Evolutionary conservation across 2,113 vertebrate species (phyloP), one percentile per base, ranked within the genome.

Genomic region (Chaetodon trifascialis): DNA sequence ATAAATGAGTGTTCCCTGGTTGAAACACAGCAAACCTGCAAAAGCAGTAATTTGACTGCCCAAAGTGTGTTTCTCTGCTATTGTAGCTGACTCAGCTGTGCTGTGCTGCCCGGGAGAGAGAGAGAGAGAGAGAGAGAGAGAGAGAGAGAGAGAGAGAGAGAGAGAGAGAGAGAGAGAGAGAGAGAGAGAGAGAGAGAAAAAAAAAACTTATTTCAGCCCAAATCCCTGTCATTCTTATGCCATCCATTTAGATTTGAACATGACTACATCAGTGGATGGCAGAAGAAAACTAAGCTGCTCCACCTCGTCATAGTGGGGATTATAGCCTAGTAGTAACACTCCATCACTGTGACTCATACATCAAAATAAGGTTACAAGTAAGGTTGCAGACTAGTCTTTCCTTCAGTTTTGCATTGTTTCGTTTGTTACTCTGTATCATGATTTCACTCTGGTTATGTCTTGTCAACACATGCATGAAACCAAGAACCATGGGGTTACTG

Each of bases 11-110:
- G 11, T n/a, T 12, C 4, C 67, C 10, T 73, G 44, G 62, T 49
- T 62, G 72, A 74, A 62, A 63, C 52, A 74, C 46, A 38, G 58
- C 25, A 38, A 16, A 23, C 46, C 59, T 30, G 36, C 49, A 10
- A 16, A 0, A 46, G 40, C 58, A 16, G 46, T 30, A 60, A 42
- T 16, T 56, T 72, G 36, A 70, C 36, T 16, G 8, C 17, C 38
- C 21, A 30, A 56, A 65, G 56, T 64, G 25, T 38, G 42, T 65
- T 38, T 25, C 40, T 73, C 1, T 23, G 38, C 17, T 64, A 5
- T n/a, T 69, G 16, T 52, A 19, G 62, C 40, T 58, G 63, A 77
- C 49, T 30, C 60, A 55, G 60, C 62, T 65, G 60, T 65, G 15
- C 3, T 65, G n/a, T 15, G 36, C n/a, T 64, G n/a, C 60, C 73